Evolutionary conservation across 2,113 vertebrate genomes (phyloP).

Genomic region (Prunella fulvescens): DNA sequence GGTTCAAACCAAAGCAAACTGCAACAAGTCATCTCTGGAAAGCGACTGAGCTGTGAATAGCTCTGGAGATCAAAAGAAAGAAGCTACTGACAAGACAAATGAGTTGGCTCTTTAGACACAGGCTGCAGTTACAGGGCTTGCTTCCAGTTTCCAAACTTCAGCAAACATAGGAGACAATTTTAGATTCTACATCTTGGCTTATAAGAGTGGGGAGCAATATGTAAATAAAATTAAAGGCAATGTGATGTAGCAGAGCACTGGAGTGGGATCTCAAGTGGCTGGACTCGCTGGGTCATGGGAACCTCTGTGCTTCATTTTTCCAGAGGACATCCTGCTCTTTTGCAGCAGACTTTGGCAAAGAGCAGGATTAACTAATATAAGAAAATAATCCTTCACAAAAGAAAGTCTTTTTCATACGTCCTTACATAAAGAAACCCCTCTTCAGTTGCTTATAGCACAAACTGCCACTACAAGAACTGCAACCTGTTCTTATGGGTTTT

Average conservation of each 20-base stretch:
- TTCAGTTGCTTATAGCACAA: background rate
- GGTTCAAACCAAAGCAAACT: constrained; percentile 24
- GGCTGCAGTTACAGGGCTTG: background rate
- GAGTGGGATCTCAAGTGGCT: background rate
- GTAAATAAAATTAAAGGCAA: background rate
- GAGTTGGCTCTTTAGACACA: background rate
- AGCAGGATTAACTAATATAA: background rate
- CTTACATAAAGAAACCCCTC: background rate
- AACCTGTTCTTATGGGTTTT: background rate
- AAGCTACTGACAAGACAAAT: background rate
- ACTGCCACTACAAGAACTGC: background rate
- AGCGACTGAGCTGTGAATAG: background rate
- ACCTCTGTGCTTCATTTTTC: background rate
- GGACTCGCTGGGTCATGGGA: background rate
- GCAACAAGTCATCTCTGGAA: background rate
- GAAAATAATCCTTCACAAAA: background rate
- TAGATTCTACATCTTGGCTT: background rate
- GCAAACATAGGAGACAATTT: background rate
- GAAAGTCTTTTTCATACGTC: background rate
- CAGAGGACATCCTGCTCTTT: background rate
- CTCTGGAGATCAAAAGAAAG: constrained; percentile 7
- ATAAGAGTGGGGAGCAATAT: background rate
- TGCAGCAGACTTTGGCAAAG: background rate
- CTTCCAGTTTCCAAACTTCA: background rate
- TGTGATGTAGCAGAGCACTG: background rate